Evolutionary conservation across 1,140 invertebrate species (phyloP).

Genomic region (Drosophila sucinea): DNA sequence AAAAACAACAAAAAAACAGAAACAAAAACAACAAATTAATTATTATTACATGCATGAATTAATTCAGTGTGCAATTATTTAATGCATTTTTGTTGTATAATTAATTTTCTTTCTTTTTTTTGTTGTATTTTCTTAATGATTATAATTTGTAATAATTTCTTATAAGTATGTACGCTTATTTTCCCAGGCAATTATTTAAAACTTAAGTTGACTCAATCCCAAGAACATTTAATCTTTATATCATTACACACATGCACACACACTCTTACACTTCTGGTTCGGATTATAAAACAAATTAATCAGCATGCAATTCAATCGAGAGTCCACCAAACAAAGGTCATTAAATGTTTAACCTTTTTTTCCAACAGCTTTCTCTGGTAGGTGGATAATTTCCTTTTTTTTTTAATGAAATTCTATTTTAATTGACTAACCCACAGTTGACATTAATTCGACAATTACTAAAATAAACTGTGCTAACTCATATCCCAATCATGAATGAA

Average conservation of each 20-base stretch:
- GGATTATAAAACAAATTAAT: not conserved
- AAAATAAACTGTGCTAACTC: slow-evolving; percentile 1
- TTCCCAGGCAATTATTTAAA: slow-evolving; percentile 34
- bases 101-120: slow-evolving; percentile 17
- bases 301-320: not conserved
- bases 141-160: slow-evolving; percentile 30
- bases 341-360: not conserved
- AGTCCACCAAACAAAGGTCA: not conserved
- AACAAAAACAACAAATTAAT: slow-evolving; percentile 15
- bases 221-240: slow-evolving; percentile 10
- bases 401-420: not conserved
- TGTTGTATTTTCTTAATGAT: slow-evolving; percentile 11
- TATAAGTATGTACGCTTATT: slow-evolving; percentile 7
- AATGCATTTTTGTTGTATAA: slow-evolving; percentile 24
- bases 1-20: slow-evolving; percentile 17
- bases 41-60: slow-evolving; percentile 24
- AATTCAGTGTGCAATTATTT: slow-evolving; percentile 40
- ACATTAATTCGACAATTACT: slow-evolving; percentile 15
- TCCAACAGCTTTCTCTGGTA: too few relatives aligned
- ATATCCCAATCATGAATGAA: slow-evolving; percentile 16
- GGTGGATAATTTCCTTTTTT: not conserved
- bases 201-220: slow-evolving; percentile 18
- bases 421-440: slow-evolving; percentile 9
- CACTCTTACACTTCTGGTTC: too few relatives aligned
- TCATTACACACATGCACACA: not conserved